Percentiles rank a stretch among this genome's conserved stretches.
phyloP scores from a whole-genome alignment of 1,140 invertebrate species.

The Drosophila willistoni region DNA sequence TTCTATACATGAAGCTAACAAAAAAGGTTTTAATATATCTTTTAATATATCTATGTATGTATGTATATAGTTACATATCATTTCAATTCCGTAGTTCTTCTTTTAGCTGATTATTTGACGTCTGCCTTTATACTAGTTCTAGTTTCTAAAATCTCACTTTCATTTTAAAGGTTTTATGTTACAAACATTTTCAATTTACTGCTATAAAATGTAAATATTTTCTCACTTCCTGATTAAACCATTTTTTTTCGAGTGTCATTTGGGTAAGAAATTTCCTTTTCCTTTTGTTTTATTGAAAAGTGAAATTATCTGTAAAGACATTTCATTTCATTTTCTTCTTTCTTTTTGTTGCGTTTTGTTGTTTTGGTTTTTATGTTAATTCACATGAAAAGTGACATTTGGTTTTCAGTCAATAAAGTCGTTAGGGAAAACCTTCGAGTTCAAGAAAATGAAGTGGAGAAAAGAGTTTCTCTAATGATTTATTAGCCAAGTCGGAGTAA shows the following conservation, averaged over 20 bases:
- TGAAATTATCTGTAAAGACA: slow-evolving; percentile 54
- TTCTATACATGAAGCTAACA: too few species aligned
- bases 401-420: slow-evolving; percentile 39
- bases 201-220: neutral
- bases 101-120: too few species aligned
- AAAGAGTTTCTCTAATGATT: slow-evolving; percentile 53
- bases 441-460: slow-evolving; percentile 8
- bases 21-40: too few species aligned
- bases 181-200: neutral
- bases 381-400: slow-evolving; percentile 60
- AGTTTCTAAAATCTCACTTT: too few species aligned
- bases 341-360: neutral
- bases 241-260: neutral
- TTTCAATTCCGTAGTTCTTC: too few species aligned
- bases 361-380: slow-evolving; percentile 55
- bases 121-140: too few species aligned
- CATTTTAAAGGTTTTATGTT: too few species aligned
- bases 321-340: neutral
- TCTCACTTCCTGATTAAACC: neutral
- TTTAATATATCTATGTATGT: too few species aligned
- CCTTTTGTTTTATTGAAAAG: slow-evolving; percentile 69
- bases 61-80: too few species aligned
- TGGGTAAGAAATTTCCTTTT: slow-evolving; percentile 61
- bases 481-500: neutral
- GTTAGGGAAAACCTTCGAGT: slow-evolving; percentile 21